Evolutionary conservation across 2,888 invertebrate species (phyloP), one percentile per base, ranked within the genome.

Genomic region (Achlya flavicornis): DNA sequence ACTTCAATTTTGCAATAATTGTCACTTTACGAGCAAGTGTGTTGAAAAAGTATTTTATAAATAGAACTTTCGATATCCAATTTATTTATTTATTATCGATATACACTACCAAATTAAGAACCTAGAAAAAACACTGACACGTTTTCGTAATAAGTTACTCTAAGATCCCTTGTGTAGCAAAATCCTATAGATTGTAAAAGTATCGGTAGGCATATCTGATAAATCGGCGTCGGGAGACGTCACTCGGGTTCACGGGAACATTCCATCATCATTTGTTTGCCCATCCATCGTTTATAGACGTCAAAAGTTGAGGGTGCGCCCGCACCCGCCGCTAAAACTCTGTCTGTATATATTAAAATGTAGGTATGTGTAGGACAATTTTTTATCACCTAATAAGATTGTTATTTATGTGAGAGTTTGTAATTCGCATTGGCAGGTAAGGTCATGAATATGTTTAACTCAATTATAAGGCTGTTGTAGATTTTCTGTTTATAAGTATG

Each of bases 261-360:
- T 78, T 87, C 84, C 79, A 87, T 88, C 87, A 85, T 84, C 80
- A 81, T 86, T 86, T 87, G 86, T 86, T 86, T 86, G 76, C 77
- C 71, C 71, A 86, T 86, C 84, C 85, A 85, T 88, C 87, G 84
- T 82, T 87, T 84, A 86, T 76, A 70, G 74, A 78, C 80, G 85
- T 82, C 85, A 82, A 76, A 83, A 80, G 74, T 76, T 71, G 66
- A 72, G 74, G 86, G 84, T 65, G 82, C 78, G 81, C 75, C 79
- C 70, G 75, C 53, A 71, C 63, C 75, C 65, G 64, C 71, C 69
- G 69, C 68, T 72, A 11, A 11, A 76, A 74, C 75, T 75, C 68
- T 65, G 66, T 66, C 43, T 60, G 60, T 26, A 14, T 41, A 26
- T 38, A 53, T 19, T 53, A 19, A 60, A 60, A 60, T 26, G 60